Base-by-base conservation (phyloP, 2,888 invertebrate species). In the Dilophus febrilis region DNA sequence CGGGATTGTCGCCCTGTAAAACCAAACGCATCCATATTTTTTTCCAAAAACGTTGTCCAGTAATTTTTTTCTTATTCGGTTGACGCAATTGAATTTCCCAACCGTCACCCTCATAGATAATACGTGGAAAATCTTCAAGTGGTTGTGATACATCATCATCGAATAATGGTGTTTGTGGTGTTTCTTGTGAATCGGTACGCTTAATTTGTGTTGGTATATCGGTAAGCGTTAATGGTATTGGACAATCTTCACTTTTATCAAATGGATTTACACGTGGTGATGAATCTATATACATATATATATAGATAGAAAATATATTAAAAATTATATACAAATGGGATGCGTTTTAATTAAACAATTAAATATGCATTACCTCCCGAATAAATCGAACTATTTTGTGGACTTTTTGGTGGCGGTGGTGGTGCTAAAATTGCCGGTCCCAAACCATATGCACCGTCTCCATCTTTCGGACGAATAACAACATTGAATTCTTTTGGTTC, bases 51-150 rank as follows among this genome's bases (percentile, higher is more conserved):
- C 86, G 70, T 56, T 90, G 88, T 1, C 87, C 90, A 0, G 91
- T 91, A 44, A 91, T 87, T 61, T 91, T 92, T 70, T 94, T 94
- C 61, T 94, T 94, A 56, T 88, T 88, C 2, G 94, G 94, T 57
- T 94, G 92, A 2, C 97, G 71, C 39, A 95, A 65, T 49, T 92
- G 86, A 82, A 97, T 84, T 55, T 94, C 92, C 94, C 95, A 98
- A 19, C 92, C 92, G 18, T 86, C 79, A 1, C 80, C 88, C 1
- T 64, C 58, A 56, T 77, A 84, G 45, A 70, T 71, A 26, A 77
- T 71, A 36, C 90, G 72, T 10, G 91, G 87, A 62, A 91, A 98
- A 39, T 85, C 84, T 59, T 88, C 88, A 40, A 98, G 66, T 0
- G 92, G 92, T 59, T 83, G 77, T 1, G 90, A 87, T 35, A 86